These are phyloP conservation scores for Poecilia picta DNA, from an alignment of 2,797 vertebrate genomes.

Conservation along the genomic window DNA sequence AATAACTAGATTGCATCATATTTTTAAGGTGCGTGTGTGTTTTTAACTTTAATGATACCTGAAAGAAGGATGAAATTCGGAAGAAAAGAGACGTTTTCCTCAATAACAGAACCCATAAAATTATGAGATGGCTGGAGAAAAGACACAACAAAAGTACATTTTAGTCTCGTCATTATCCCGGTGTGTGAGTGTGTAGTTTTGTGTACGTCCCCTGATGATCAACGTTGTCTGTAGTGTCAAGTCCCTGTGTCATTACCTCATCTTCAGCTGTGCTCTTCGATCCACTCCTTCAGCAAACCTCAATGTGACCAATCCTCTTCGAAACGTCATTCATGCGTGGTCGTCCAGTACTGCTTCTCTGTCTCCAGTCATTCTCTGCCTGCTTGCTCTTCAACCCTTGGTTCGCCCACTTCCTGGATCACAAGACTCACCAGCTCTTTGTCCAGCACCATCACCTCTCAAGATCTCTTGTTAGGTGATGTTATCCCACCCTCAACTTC, in stretches of 20 bases:
- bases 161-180: not conserved
- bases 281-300: not conserved
- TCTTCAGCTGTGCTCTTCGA: not conserved
- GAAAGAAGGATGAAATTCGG: not conserved
- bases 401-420: not conserved
- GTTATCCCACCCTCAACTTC: not conserved
- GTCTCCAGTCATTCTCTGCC: not conserved
- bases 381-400: not conserved
- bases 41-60: not conserved
- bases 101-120: not conserved
- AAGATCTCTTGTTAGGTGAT: not conserved
- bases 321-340: not conserved
- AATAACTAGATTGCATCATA: not conserved
- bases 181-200: not conserved
- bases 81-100: not conserved
- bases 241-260: not conserved
- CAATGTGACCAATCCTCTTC: not conserved
- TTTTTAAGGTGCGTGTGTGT: not conserved
- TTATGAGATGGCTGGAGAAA: not conserved
- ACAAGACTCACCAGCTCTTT: not conserved
- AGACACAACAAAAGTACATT: not conserved
- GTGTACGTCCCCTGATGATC: not conserved
- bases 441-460: not conserved
- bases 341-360: not conserved
- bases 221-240: not conserved